Evolutionary conservation across 1,140 invertebrate genomes (phyloP), one percentile per base, ranked within the genome.

Genomic region (Trichonephila inaurata): DNA sequence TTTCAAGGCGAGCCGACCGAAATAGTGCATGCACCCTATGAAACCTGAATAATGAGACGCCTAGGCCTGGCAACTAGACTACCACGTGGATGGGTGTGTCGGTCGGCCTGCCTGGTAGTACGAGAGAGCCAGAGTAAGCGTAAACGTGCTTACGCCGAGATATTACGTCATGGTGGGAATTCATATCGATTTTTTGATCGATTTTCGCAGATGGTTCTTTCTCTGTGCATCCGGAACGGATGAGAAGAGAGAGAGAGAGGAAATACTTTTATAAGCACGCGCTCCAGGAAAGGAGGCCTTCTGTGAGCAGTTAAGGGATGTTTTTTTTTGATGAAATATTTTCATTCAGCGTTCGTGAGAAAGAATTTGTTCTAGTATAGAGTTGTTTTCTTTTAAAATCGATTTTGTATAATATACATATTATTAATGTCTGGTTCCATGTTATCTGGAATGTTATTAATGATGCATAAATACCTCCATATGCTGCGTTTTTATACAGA

Each of bases 171-270:
- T 24, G 66, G 10, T 24, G n/a, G n/a, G 66, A 21, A 69, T 14
- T 69, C 10, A 69, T 69, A 69, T 69, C 66, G 66, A 77, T 77
- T 33, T 77, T 77, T 77, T 77, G 69, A 77, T 77, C 69, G 69
- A 77, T 77, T 33, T 12, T 33, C 16, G 69, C 69, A 77, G 28
- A 77, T 77, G 69, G 69, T 77, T 77, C 69, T 77, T 40, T 77
- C 16, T 40, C 33, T 40, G 69, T 77, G 69, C 69, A 77, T 77
- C 69, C 69, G 69, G 69, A 77, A 77, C 69, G 69, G 69, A 77
- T 69, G 19, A 62, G 60, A 40, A 16, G 69, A 33, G 69, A 24
- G 69, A 33, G 69, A 77, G 69, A 77, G 69, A 40, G 69, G 69
- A 77, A 77, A 77, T 28, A 16, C 69, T 77, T 77, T 77, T 77